Evolutionary conservation across 2,797 vertebrate genomes (phyloP).

Genomic region (Ptychadena robeensis): DNA sequence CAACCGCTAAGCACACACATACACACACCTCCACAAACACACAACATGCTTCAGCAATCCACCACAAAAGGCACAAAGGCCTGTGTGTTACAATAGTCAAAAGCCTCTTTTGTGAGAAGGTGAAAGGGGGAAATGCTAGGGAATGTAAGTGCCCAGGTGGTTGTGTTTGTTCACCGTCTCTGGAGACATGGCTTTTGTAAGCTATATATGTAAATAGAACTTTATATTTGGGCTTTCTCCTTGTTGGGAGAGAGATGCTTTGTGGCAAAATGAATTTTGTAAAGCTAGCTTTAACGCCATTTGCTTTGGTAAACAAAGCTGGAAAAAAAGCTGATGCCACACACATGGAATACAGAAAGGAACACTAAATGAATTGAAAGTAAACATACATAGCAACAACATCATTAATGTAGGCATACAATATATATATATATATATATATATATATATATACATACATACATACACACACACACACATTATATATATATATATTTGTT

Average conservation of each 20-base stretch:
- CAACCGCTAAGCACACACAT: conserved; percentile 54
- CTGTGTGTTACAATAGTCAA: conserved; percentile 60
- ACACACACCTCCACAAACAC: conserved; percentile 61
- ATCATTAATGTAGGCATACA: not conserved
- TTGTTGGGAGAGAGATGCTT: conserved; percentile 29
- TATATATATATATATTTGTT: too few species aligned
- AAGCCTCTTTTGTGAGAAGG: conserved; percentile 60
- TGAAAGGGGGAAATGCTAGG: conserved; percentile 56
- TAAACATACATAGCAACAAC: not conserved
- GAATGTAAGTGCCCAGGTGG: conserved; percentile 60
- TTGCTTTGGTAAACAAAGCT: conserved; percentile 22
- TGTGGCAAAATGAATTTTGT: conserved; percentile 28
- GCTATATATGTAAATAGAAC: conserved; percentile 58
- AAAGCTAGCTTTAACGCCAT: conserved; percentile 12
- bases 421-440: not conserved
- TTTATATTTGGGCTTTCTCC: conserved; percentile 46
- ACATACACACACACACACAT: too few species aligned
- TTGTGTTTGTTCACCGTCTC: conserved; percentile 58
- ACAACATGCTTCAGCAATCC: conserved; percentile 60
- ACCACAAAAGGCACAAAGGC: conserved; percentile 61
- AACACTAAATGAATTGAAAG: not conserved
- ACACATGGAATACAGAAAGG: conserved; percentile 3
- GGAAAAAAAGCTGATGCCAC: conserved; percentile 7
- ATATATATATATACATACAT: too few species aligned
- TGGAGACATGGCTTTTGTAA: conserved; percentile 59